These are phyloP conservation scores for Ectobius pallidus DNA, from an alignment of 2,888 invertebrate genomes.

Conservation along the genomic window DNA sequence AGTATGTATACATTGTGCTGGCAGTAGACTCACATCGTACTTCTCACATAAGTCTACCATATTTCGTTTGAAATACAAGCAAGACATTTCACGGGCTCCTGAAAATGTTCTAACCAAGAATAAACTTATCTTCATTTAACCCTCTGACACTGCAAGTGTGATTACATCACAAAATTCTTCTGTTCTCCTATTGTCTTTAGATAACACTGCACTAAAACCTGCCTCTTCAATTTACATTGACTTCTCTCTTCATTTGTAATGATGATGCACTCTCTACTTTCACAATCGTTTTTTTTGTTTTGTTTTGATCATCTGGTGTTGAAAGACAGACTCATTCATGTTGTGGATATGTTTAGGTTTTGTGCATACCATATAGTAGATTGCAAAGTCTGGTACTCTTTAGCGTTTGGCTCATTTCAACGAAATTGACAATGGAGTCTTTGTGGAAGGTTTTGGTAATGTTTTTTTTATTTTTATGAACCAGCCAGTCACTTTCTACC, in stretches of 20 bases:
- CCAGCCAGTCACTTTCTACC: not conserved
- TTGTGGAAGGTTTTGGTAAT: not conserved
- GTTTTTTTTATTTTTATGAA: not conserved
- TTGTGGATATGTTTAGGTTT: not conserved
- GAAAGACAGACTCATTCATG: not conserved
- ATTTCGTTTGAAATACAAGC: no score
- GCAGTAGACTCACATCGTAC: no score
- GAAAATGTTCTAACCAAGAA: not conserved
- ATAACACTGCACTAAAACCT: not conserved
- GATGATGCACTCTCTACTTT: not conserved
- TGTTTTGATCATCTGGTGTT: not conserved
- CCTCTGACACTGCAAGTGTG: not conserved
- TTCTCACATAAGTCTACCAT: no score
- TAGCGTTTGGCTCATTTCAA: not conserved
- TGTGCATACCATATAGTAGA: not conserved
- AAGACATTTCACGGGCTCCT: no score
- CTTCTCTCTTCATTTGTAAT: not conserved
- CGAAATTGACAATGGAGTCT: not conserved
- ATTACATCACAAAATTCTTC: not conserved
- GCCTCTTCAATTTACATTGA: not conserved
- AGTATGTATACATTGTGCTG: no score
- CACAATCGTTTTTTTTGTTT: not conserved
- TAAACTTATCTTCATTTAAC: not conserved
- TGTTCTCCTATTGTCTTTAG: not conserved
- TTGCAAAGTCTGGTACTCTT: not conserved